Conservation (phyloP, 2,113 vertebrate species). For the Atrichornis clamosus region DNA sequence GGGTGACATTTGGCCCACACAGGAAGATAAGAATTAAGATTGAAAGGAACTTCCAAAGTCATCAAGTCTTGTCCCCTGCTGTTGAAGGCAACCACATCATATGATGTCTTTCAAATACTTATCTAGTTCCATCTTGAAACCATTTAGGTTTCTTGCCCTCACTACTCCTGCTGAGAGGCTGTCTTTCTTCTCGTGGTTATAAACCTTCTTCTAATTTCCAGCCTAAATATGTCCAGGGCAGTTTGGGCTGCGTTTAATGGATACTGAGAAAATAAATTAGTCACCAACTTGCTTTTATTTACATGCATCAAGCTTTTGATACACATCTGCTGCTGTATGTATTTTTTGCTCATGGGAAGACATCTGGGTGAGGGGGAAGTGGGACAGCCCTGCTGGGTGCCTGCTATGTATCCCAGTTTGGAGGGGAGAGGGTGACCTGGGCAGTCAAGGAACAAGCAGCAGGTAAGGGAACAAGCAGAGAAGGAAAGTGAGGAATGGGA, state of each 20-base stretch:
- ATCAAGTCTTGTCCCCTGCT: conserved; percentile 58
- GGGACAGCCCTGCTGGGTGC: not conserved
- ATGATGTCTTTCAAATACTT: conserved; percentile 44
- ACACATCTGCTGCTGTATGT: not conserved
- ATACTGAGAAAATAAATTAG: conserved; percentile 40
- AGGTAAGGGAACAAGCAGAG: not conserved
- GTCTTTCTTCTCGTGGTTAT: conserved; percentile 55
- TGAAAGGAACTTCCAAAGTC: conserved; percentile 60
- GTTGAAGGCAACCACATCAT: conserved; percentile 55
- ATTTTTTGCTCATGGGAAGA: not conserved
- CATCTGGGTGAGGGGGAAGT: not conserved
- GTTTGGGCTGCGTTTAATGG: conserved; percentile 37
- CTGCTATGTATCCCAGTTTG: accelerated
- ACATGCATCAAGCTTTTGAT: not conserved
- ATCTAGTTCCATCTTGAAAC: conserved; percentile 59
- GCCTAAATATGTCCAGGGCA: conserved; percentile 11
- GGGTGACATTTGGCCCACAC: conserved; percentile 50
- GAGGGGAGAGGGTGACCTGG: not conserved
- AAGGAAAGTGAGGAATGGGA: not conserved
- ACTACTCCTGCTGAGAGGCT: conserved; percentile 55
- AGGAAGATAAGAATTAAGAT: conserved; percentile 57
- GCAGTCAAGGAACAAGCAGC: not conserved
- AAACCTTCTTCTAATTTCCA: conserved; percentile 59
- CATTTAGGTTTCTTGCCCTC: conserved; percentile 58
- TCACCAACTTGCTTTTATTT: conserved; percentile 42